These are phyloP conservation scores for Spinibarbus caldwelli DNA, from an alignment of 2,797 vertebrate species.

Conservation along the genomic window DNA sequence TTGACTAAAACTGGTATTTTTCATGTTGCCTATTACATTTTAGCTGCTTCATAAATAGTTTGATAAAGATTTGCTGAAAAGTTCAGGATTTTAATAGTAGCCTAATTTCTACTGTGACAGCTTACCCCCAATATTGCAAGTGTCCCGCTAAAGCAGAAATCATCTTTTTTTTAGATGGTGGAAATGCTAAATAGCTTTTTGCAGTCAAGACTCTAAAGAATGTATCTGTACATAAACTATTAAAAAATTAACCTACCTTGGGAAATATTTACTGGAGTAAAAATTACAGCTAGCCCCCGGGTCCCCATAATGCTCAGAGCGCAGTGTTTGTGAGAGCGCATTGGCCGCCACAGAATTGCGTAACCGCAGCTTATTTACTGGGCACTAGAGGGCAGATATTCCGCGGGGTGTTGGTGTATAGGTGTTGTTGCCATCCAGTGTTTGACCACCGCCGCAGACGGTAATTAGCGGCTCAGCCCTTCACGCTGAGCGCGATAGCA, in stretches of 20 bases:
- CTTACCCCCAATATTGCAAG: too few relatives aligned
- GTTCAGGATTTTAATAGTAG: background rate
- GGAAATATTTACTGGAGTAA: background rate
- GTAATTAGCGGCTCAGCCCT: conserved; percentile 54
- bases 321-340: background rate
- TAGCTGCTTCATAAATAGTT: too few relatives aligned
- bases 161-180: background rate
- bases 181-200: background rate
- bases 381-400: conserved; percentile 46
- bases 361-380: conserved; percentile 36
- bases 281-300: background rate
- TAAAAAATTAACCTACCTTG: conserved; percentile 13
- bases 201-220: background rate
- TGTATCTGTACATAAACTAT: background rate
- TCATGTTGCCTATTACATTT: background rate
- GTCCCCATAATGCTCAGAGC: background rate
- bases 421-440: conserved; percentile 56
- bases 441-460: conserved; percentile 53
- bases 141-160: background rate
- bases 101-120: background rate
- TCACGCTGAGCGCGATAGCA: conserved; percentile 54
- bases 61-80: background rate
- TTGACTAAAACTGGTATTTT: background rate
- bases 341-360: background rate
- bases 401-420: conserved; percentile 16